These are phyloP conservation scores for Poeciliopsis prolifica DNA, from an alignment of 2,113 vertebrate species.

Conservation along the genomic window DNA sequence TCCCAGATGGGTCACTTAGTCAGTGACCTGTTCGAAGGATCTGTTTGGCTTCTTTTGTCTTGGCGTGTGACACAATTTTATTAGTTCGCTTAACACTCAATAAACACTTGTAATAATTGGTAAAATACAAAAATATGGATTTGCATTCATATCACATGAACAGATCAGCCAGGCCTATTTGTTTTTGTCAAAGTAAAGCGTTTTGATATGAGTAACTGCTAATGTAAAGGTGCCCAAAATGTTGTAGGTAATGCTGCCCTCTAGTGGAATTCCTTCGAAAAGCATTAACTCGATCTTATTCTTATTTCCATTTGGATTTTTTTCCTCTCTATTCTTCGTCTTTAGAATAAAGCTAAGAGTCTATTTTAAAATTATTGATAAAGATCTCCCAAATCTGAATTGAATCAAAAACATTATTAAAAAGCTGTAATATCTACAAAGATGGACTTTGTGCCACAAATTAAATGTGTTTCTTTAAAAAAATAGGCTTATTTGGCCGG, in stretches of 20 bases:
- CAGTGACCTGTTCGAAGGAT: constrained; percentile 37
- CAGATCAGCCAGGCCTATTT: no score
- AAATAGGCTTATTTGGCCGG: no score
- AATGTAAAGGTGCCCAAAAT: not conserved
- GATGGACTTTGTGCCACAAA: not conserved
- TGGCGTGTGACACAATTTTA: not conserved
- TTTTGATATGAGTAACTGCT: not conserved
- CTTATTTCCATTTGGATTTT: not conserved
- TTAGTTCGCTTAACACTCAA: constrained; percentile 5
- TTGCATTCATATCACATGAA: no score
- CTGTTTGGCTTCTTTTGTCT: not conserved
- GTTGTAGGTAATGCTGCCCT: constrained; percentile 14
- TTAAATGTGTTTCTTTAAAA: not conserved
- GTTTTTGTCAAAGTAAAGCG: no score
- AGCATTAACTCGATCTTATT: not conserved
- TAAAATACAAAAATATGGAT: not conserved
- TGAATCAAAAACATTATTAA: not conserved
- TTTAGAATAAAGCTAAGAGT: not conserved
- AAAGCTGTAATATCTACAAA: not conserved
- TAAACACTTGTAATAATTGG: not conserved
- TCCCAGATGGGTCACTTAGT: not conserved
- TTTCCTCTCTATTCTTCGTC: not conserved
- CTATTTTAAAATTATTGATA: not conserved
- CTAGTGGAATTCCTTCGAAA: not conserved
- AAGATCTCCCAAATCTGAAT: not conserved